A percentile compares a stretch with the other conserved stretches of the same genome.
phyloP scores from a whole-genome alignment of 2,797 vertebrate species.

The Sebastes flavidus region DNA sequence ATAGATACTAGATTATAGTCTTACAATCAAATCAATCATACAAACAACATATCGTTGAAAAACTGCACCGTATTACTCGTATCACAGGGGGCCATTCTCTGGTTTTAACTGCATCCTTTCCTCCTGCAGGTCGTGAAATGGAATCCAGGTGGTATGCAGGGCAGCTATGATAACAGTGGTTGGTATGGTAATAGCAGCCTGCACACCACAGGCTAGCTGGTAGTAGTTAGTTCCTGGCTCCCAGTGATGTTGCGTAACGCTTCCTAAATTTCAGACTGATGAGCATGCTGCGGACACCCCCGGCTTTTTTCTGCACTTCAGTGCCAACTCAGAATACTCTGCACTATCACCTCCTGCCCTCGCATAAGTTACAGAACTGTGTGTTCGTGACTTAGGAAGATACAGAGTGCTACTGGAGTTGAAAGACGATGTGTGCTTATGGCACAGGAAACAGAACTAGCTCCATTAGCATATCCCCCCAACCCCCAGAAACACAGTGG shows the following conservation, averaged over 20 bases:
- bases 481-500: background rate
- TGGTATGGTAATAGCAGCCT: constrained; percentile 13
- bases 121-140: background rate
- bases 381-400: background rate
- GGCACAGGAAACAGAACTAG: background rate
- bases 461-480: background rate
- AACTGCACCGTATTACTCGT: background rate
- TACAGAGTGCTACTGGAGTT: background rate
- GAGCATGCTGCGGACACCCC: background rate
- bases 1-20: too few species aligned
- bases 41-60: background rate
- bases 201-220: constrained; percentile 8
- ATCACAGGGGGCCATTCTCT: background rate
- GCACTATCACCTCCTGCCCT: background rate
- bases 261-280: constrained; percentile 25
- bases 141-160: background rate
- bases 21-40: background rate
- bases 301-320: background rate
- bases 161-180: constrained; percentile 24
- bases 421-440: background rate
- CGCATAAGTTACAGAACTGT: background rate
- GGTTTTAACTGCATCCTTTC: background rate
- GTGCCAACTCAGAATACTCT: background rate
- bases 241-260: constrained; percentile 4
- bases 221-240: constrained; percentile 21